Evolutionary conservation across 2,797 vertebrate species (phyloP).

Genomic region (Rhabdophis nuchalis): DNA sequence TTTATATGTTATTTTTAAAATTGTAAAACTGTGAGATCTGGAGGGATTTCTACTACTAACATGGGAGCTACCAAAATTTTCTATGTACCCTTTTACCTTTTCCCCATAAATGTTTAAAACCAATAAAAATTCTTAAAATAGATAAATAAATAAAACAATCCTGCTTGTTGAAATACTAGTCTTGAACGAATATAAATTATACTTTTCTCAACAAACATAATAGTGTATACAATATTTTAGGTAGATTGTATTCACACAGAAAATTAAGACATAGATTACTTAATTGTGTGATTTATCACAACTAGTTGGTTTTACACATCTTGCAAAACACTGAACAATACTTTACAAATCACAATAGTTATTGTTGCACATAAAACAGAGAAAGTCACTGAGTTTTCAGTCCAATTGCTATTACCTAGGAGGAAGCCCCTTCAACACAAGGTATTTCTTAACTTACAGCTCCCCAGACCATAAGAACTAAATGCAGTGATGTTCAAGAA

Average conservation of each 20-base stretch:
- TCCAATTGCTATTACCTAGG: neutral
- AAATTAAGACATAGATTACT: neutral
- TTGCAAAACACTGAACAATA: neutral
- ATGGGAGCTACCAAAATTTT: no score
- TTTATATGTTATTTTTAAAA: no score
- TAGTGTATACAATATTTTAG: neutral
- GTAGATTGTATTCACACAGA: neutral
- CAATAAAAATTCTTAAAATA: no score
- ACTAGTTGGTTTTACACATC: neutral
- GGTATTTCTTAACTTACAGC: neutral
- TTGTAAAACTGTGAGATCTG: no score
- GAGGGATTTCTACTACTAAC: no score
- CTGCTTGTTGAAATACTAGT: neutral
- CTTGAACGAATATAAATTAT: neutral
- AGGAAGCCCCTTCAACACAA: neutral
- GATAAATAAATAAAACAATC: neutral
- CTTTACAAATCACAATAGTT: neutral
- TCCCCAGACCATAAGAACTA: neutral
- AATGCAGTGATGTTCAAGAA: neutral
- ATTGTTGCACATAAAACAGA: neutral
- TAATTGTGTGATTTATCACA: neutral
- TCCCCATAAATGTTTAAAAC: no score
- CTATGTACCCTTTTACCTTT: no score
- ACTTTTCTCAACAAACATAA: neutral
- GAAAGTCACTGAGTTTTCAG: neutral